These are phyloP conservation scores for Brienomyrus longianalis DNA, from an alignment of 2,113 vertebrate genomes.

Conservation along the genomic window DNA sequence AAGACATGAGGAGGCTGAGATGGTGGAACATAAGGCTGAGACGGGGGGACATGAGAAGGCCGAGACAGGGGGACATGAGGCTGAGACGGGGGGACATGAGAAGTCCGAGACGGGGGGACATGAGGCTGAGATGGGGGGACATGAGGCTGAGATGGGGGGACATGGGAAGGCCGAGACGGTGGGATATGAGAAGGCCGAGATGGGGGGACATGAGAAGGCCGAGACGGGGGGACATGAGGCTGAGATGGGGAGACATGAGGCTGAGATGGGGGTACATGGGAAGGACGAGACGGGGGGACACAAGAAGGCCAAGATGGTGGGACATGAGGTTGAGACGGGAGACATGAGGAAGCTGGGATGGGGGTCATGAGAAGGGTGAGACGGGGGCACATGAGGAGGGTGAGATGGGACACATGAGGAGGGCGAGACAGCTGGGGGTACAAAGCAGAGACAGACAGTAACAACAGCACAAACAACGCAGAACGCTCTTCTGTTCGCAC, in stretches of 20 bases:
- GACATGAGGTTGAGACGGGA: background rate
- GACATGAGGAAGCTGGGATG: background rate
- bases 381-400: background rate
- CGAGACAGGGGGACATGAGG: background rate
- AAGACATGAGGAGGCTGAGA: background rate
- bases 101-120: background rate
- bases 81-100: background rate
- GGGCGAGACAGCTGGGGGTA: background rate
- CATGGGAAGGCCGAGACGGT: background rate
- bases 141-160: background rate
- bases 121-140: background rate
- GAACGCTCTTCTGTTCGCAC: background rate
- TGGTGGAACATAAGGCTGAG: background rate
- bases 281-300: background rate
- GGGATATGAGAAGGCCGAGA: background rate
- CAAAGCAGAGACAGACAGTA: background rate
- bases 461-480: background rate
- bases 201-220: background rate
- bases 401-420: background rate
- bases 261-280: no score
- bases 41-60: background rate
- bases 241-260: no score
- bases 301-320: no score
- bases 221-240: no score
- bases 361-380: background rate